phyloP scores from a whole-genome alignment of 2,888 invertebrate species.

The Craniophora ligustri region DNA sequence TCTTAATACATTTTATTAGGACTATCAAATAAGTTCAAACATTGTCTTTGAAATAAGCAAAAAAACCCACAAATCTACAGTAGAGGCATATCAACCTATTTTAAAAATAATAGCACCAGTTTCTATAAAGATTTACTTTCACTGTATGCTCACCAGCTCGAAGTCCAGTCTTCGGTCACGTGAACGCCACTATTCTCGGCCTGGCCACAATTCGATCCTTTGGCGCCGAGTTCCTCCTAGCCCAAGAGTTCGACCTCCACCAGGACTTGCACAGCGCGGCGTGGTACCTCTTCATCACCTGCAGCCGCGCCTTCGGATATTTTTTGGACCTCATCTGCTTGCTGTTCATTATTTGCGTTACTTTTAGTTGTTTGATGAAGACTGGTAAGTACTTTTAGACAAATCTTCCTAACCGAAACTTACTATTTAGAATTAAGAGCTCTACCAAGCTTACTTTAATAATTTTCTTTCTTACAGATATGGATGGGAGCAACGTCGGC shows the following conservation, averaged over 20 bases:
- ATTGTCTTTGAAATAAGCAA: no score
- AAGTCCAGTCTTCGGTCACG: slow-evolving; percentile 95
- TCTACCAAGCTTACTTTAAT: neutral
- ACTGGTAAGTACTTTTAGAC: slow-evolving; percentile 65
- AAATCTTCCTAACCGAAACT: no score
- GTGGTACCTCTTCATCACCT: slow-evolving; percentile 90
- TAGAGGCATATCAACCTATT: neutral
- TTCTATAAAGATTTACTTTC: neutral
- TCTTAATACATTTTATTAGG: no score
- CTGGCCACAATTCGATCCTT: slow-evolving; percentile 94
- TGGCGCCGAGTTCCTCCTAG: slow-evolving; percentile 90
- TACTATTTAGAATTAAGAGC: no score
- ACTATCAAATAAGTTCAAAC: no score
- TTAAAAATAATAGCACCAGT: neutral
- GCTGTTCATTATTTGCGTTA: slow-evolving; percentile 90
- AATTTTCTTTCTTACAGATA: slow-evolving; percentile 69
- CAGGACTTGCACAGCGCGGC: slow-evolving; percentile 91
- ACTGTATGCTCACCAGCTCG: slow-evolving; percentile 88
- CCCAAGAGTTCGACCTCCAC: slow-evolving; percentile 86
- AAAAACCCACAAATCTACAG: no score
- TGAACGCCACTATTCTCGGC: slow-evolving; percentile 94
- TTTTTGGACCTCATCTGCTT: slow-evolving; percentile 90
- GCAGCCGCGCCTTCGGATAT: slow-evolving; percentile 90
- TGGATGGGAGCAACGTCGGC: slow-evolving; percentile 89
- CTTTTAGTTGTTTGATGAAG: slow-evolving; percentile 89